phyloP scores from a whole-genome alignment of 2,113 vertebrate genomes.

The Manacus vitellinus region DNA sequence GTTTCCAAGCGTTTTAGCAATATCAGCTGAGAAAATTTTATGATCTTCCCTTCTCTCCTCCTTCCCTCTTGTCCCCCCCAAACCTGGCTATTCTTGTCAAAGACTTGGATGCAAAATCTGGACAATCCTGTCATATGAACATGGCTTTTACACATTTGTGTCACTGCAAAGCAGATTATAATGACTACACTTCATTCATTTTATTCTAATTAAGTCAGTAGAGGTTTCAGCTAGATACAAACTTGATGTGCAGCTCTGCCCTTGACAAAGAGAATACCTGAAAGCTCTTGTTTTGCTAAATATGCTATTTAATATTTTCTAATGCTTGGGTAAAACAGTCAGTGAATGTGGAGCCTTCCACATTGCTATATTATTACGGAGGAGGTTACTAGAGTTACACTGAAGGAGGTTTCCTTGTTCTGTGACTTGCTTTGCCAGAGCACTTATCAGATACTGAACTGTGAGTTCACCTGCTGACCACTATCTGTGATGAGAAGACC shows the following conservation, averaged over 20 bases:
- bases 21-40: background rate
- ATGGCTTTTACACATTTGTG: background rate
- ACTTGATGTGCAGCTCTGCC: background rate
- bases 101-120: slow-evolving; percentile 7
- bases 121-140: background rate
- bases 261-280: slow-evolving; percentile 24
- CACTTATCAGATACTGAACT: background rate
- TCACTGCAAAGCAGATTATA: slow-evolving; percentile 32
- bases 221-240: slow-evolving; percentile 31
- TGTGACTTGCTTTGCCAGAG: background rate
- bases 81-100: background rate
- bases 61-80: background rate
- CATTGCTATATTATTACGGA: background rate
- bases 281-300: slow-evolving; percentile 40
- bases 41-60: background rate
- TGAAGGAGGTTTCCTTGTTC: background rate
- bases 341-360: rapidly evolving
- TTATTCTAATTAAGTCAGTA: slow-evolving; percentile 53
- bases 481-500: background rate
- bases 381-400: background rate
- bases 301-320: slow-evolving; percentile 10
- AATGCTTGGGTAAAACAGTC: background rate
- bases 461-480: background rate
- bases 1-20: slow-evolving; percentile 1
- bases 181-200: slow-evolving; percentile 43